These are phyloP conservation scores for Bombyx mandarina DNA, from an alignment of 1,140 invertebrate genomes.

Conservation along the genomic window DNA sequence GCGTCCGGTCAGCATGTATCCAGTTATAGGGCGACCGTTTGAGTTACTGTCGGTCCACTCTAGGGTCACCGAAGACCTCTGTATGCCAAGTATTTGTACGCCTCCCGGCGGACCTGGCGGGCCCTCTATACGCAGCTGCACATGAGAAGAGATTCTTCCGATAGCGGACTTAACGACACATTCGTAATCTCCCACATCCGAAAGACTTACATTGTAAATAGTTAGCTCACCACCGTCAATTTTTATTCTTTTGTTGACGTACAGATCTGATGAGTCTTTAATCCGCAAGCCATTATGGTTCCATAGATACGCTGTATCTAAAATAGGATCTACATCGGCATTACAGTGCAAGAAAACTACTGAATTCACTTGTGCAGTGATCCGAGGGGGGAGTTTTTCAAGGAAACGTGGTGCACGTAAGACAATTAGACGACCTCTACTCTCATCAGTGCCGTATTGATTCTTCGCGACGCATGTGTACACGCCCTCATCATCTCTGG, in stretches of 20 bases:
- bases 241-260: constrained; percentile 59
- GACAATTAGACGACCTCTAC: constrained; percentile 86
- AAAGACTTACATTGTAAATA: constrained; percentile 86
- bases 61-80: constrained; percentile 82
- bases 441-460: constrained; percentile 85
- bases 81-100: constrained; percentile 81
- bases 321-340: constrained; percentile 83
- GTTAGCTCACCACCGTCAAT: constrained; percentile 82
- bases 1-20: constrained; percentile 85
- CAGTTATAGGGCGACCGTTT: constrained; percentile 82
- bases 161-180: constrained; percentile 92
- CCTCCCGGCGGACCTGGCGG: constrained; percentile 89
- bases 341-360: constrained; percentile 84
- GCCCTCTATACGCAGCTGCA: constrained; percentile 82
- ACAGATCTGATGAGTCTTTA: constrained; percentile 72
- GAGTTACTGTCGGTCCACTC: constrained; percentile 92
- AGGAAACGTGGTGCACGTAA: constrained; percentile 81
- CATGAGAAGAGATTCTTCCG: constrained; percentile 81
- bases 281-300: constrained; percentile 88
- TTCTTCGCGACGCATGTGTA: constrained; percentile 92
- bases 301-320: constrained; percentile 93
- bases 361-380: constrained; percentile 78
- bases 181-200: constrained; percentile 90
- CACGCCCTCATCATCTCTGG: constrained; percentile 88
- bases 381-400: constrained; percentile 75